Base-by-base conservation (phyloP, 2,888 invertebrate genomes). In the Hirtodrosophila cameraria region DNA sequence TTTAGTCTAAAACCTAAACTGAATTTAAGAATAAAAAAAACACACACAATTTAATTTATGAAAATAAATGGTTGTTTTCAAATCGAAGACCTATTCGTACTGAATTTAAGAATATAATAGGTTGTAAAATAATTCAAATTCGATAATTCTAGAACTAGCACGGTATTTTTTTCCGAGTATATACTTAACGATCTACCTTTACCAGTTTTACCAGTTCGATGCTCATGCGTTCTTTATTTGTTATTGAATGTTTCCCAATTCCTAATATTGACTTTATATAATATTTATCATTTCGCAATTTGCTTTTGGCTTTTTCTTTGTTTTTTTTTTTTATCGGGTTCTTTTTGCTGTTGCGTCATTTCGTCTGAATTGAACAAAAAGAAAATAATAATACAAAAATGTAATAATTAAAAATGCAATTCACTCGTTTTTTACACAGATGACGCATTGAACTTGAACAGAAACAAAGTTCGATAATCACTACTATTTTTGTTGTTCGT, bases 371-470 rank as follows among this genome's bases (percentile, higher is more conserved):
- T 27, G 25, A 13, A 30, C 13, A 30, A 6, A 41, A 41, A 16
- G 5, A 33, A 33, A 5, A 9, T 7, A 27, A 7, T 7, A 16
- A 7, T 11, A n/a, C 13, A 30, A 15, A 31, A 11, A 20, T 43
- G 20, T 20, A 5, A 31, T 18, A 28, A 49, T 28, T 42, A 28
- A 28, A 49, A 41, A n/a, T 28, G 16, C 39, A 33, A 30, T 28
- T 27, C 28, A 49, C 18, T 28, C 13, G 0, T 4, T 16, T 16
- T 16, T 16, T 25, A 25, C 9, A 7, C 12, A 8, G 5, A 49
- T 49, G 27, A 49, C 42, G 42, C 42, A 63, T 33, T 70, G 58
- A 53, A 68, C 49, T 78, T 50, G 36, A 61, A 50, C 23, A 36
- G 55, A 25, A 18, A 53, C 11, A n/a, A 6, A 30, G 15, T 13